Base-by-base conservation (phyloP, 2,888 invertebrate genomes). In the Lydus trimaculatus region DNA sequence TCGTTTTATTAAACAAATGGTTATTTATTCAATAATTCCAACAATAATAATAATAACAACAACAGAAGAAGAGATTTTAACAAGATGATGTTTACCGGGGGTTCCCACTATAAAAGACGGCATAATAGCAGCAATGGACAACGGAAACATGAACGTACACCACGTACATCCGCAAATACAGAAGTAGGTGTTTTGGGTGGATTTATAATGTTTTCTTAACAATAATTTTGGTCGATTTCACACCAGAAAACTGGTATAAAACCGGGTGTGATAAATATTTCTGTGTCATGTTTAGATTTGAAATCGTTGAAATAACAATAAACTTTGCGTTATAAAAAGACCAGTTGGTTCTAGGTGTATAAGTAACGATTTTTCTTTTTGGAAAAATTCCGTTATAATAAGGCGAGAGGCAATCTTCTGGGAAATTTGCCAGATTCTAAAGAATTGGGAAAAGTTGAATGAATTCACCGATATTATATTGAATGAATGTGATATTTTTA, bases 81-180 rank as follows among this genome's bases (percentile, higher is more conserved):
- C 79, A 88, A 87, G 79, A 91, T 91, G 91, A 91, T 91, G 90
- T 91, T 91, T 85, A 91, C 91, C 77, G 91, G 91, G 78, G 89
- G 89, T 80, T 89, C 89, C 71, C 89, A 89, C 82, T 87, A 89
- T 76, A 90, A 88, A 81, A 89, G 88, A 77, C 83, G 86, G 73
- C 87, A 84, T 73, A 83, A 82, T 71, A 83, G 83, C 69, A 78
- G 73, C 59, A 83, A 82, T 76, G 81, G 84, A 70, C 80, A 83
- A 76, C 77, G 81, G 80, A 78, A 78, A 72, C 77, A 78, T 71
- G 78, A 81, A 67, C 75, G 81, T 69, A 13, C 5, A 4, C 56
- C 25, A 56, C 56, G 56, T 15, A 25, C 15, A 56, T 56, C 56
- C 25, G 11, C 56, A 4, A 56, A 56, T 25, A 25, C 15, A 8